phyloP scores from a whole-genome alignment of 2,797 vertebrate species.

The Stomatorhinus walkeri region DNA sequence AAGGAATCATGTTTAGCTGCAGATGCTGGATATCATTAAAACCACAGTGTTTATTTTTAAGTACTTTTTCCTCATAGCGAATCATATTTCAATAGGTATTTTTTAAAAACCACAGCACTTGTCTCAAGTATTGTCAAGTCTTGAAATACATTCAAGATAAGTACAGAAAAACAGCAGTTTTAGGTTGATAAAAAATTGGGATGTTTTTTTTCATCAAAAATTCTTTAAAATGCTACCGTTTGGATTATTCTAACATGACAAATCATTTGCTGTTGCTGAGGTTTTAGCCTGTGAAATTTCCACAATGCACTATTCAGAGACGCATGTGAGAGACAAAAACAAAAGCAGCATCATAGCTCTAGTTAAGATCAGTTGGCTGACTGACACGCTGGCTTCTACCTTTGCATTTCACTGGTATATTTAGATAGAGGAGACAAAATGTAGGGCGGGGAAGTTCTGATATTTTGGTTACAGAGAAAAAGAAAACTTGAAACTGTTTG shows the following conservation, averaged over 20 bases:
- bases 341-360: background rate
- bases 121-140: background rate
- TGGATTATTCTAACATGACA: background rate
- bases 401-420: background rate
- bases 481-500: background rate
- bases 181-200: background rate
- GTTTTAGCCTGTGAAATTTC: background rate
- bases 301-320: background rate
- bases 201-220: background rate
- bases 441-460: background rate
- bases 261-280: background rate
- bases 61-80: background rate
- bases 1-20: background rate
- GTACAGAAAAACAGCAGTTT: background rate
- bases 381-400: background rate
- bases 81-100: background rate
- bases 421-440: background rate
- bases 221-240: background rate
- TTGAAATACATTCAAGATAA: background rate
- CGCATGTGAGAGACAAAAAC: background rate
- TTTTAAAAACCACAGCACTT: background rate
- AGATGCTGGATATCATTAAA: background rate
- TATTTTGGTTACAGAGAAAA: background rate
- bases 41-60: background rate
- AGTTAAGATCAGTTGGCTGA: background rate